Percentiles rank a stretch among this genome's conserved stretches.
Evolutionary conservation across 2,888 invertebrate species (phyloP).

Genomic region (Leptinotarsa juncta): DNA sequence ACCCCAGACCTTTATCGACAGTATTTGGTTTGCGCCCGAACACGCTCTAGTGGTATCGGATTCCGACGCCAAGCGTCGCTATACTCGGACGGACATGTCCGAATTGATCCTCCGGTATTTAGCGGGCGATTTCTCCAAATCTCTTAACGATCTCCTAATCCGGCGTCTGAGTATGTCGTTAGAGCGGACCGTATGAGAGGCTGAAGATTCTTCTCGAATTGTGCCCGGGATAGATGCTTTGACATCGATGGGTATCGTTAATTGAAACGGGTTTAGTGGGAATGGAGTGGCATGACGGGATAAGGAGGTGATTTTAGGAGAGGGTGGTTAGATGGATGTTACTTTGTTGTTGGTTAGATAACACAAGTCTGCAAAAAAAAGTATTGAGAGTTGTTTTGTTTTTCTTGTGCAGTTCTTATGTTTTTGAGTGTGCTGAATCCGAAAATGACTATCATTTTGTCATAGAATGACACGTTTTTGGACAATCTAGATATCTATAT

Average conservation of each 20-base stretch:
- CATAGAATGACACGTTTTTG: too few species aligned
- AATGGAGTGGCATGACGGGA: background rate
- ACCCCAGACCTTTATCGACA: background rate
- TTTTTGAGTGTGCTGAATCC: too few species aligned
- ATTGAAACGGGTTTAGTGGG: constrained; percentile 11
- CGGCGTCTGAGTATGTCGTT: constrained; percentile 48
- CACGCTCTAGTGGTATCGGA: background rate
- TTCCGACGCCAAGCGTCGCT: background rate
- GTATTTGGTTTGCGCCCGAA: constrained; percentile 3
- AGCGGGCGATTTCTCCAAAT: constrained; percentile 56
- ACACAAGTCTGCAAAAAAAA: too few species aligned
- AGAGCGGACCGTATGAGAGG: constrained; percentile 30
- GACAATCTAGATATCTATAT: too few species aligned
- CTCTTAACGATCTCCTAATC: constrained; percentile 58
- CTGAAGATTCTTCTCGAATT: constrained; percentile 9
- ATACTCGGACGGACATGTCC: constrained; percentile 11
- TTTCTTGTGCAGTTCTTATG: too few species aligned
- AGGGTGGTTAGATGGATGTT: background rate
- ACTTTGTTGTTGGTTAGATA: too few species aligned
- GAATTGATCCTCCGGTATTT: constrained; percentile 56
- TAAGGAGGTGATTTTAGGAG: background rate
- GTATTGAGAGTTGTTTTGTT: too few species aligned
- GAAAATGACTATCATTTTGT: too few species aligned
- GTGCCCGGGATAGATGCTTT: constrained; percentile 8
- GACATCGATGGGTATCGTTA: constrained; percentile 17